Conservation (phyloP, 2,888 invertebrate genomes). For the Hecatera dysodea region DNA sequence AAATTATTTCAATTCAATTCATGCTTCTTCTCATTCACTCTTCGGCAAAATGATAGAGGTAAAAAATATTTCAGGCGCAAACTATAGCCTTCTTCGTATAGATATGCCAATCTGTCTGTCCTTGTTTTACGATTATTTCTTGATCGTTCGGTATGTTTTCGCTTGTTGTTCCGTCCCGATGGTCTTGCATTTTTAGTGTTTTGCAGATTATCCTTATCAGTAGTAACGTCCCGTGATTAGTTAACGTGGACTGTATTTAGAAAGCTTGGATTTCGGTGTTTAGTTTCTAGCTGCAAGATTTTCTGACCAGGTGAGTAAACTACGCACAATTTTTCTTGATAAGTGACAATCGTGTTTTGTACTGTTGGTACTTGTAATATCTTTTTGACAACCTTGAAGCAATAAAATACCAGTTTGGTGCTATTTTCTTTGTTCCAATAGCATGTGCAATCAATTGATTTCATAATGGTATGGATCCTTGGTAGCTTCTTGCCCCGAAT, state of each 20-base stretch:
- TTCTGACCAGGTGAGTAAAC: constrained; percentile 79
- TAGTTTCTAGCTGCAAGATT: constrained; percentile 59
- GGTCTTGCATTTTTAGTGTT: constrained; percentile 80
- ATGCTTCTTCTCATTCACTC: constrained; percentile 51
- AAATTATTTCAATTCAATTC: not conserved
- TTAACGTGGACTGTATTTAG: constrained; percentile 72
- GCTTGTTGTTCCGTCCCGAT: constrained; percentile 82
- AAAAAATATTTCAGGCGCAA: constrained; percentile 54
- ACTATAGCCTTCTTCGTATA: constrained; percentile 23
- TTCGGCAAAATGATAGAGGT: constrained; percentile 34
- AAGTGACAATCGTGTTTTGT: constrained; percentile 79
- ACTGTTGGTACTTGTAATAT: constrained; percentile 71
- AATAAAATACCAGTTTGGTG: constrained; percentile 75
- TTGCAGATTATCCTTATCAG: constrained; percentile 79
- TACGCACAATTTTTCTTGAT: constrained; percentile 81
- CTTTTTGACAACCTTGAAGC: constrained; percentile 87
- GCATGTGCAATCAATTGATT: constrained; percentile 43
- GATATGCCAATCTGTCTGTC: constrained; percentile 54
- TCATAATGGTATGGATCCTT: constrained; percentile 27
- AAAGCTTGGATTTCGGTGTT: constrained; percentile 77
- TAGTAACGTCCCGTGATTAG: constrained; percentile 76
- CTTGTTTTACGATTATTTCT: constrained; percentile 64
- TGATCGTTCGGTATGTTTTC: constrained; percentile 78
- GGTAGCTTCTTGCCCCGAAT: constrained; percentile 25
- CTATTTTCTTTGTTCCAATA: constrained; percentile 80